Conservation (phyloP, 2,113 vertebrate genomes). For the Sinocyclocheilus anophthalmus region DNA sequence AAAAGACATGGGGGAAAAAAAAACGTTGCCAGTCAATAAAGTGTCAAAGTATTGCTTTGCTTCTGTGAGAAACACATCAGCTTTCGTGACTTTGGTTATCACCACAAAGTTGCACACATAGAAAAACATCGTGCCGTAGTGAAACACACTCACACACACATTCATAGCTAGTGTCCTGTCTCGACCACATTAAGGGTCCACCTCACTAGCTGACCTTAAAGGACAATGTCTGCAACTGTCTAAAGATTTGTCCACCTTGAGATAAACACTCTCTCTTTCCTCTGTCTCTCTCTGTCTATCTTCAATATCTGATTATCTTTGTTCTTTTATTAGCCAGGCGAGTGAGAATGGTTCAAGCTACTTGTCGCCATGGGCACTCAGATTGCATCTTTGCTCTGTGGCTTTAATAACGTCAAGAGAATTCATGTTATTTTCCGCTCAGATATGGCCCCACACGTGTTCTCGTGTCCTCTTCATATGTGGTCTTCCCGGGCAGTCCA, state of each 20-base stretch:
- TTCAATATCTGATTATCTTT: slow-evolving; percentile 36
- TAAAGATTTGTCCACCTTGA: slow-evolving; percentile 44
- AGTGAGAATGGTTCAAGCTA: slow-evolving; percentile 32
- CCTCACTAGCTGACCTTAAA: too few relatives aligned
- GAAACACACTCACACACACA: too few relatives aligned
- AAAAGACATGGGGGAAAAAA: background rate
- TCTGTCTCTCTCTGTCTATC: slow-evolving; percentile 20
- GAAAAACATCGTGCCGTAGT: too few relatives aligned
- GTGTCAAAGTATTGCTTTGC: too few relatives aligned
- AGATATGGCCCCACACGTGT: slow-evolving; percentile 33
- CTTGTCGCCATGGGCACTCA: slow-evolving; percentile 32
- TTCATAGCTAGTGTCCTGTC: too few relatives aligned
- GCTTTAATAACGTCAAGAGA: slow-evolving; percentile 39
- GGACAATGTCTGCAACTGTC: slow-evolving; percentile 36
- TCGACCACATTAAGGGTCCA: too few relatives aligned
- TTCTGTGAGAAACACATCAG: too few relatives aligned
- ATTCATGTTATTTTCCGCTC: slow-evolving; percentile 35
- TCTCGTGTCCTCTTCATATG: background rate
- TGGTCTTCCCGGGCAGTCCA: background rate
- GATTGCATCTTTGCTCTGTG: slow-evolving; percentile 49
- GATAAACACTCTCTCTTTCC: slow-evolving; percentile 22
- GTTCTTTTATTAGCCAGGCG: slow-evolving; percentile 34
- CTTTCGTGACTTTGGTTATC: too few relatives aligned
- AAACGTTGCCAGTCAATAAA: background rate
- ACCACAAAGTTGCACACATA: too few relatives aligned